These are phyloP conservation scores for Lasius fuliginosus DNA, from an alignment of 2,888 invertebrate genomes.

Conservation along the genomic window DNA sequence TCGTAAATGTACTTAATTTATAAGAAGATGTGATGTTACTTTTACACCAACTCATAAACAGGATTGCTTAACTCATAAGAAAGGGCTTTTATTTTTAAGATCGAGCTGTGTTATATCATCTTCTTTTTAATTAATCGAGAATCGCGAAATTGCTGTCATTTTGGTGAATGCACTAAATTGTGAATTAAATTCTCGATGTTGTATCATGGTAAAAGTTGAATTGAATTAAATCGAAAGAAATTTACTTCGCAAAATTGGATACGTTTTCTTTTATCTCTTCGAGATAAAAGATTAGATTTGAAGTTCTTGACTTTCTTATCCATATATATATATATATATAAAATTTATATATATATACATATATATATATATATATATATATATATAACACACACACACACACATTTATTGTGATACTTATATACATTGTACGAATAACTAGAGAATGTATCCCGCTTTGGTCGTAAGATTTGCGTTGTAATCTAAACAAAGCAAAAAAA, in stretches of 20 bases:
- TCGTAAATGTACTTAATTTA: constrained; percentile 64
- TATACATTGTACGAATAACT: constrained; percentile 41
- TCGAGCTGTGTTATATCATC: constrained; percentile 66
- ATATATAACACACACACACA: constrained; percentile 22
- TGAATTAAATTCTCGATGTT: constrained; percentile 13
- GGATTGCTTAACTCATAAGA: constrained; percentile 66
- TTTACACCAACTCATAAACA: constrained; percentile 65
- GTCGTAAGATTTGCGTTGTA: constrained; percentile 48
- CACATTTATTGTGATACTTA: constrained; percentile 49
- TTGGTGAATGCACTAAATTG: background rate
- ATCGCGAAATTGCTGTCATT: constrained; percentile 15
- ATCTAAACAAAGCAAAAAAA: constrained; percentile 22
- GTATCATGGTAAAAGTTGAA: background rate
- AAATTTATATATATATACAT: background rate
- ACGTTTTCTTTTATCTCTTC: background rate
- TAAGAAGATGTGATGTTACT: constrained; percentile 74
- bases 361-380: background rate
- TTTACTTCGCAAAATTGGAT: background rate
- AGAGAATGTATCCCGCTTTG: constrained; percentile 44
- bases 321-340: background rate
- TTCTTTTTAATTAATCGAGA: constrained; percentile 44
- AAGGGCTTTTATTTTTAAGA: constrained; percentile 76
- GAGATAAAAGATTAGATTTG: background rate
- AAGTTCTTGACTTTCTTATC: background rate
- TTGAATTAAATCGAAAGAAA: background rate